Percentiles rank a stretch among this genome's conserved stretches.
phyloP scores from a whole-genome alignment of 2,113 vertebrate species.

The Rattus rattus region DNA sequence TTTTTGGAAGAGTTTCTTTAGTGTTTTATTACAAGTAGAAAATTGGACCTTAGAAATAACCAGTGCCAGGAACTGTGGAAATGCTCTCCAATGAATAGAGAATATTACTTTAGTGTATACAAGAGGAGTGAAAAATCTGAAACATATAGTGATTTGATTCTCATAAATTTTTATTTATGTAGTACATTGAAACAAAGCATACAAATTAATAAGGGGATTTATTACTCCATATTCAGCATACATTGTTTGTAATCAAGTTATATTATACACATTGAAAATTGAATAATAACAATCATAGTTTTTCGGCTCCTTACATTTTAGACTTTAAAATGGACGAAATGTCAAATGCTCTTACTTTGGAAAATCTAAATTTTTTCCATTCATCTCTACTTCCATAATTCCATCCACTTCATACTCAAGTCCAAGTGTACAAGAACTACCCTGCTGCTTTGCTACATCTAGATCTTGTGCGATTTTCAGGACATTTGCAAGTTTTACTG shows the following conservation, averaged over 20 bases:
- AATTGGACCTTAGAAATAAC: not conserved
- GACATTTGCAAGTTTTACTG: not conserved
- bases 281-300: not conserved
- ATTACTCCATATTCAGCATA: not conserved
- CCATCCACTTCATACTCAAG: not conserved
- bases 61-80: slow-evolving; percentile 31
- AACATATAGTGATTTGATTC: not conserved
- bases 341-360: not conserved
- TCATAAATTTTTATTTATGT: not conserved
- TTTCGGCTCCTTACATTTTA: slow-evolving; percentile 3
- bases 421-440: not conserved
- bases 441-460: not conserved
- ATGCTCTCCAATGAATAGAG: slow-evolving; percentile 4
- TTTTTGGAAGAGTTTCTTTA: slow-evolving; percentile 53
- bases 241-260: not conserved
- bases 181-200: not conserved
- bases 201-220: not conserved
- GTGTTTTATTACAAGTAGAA: slow-evolving; percentile 40
- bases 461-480: not conserved
- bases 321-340: not conserved
- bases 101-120: not conserved
- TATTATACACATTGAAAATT: slow-evolving; percentile 3
- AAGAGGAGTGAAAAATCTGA: slow-evolving; percentile 13
- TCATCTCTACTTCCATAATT: not conserved
- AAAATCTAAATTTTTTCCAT: not conserved